Conservation (phyloP, 2,797 vertebrate genomes). For the Diceros bicornis region DNA sequence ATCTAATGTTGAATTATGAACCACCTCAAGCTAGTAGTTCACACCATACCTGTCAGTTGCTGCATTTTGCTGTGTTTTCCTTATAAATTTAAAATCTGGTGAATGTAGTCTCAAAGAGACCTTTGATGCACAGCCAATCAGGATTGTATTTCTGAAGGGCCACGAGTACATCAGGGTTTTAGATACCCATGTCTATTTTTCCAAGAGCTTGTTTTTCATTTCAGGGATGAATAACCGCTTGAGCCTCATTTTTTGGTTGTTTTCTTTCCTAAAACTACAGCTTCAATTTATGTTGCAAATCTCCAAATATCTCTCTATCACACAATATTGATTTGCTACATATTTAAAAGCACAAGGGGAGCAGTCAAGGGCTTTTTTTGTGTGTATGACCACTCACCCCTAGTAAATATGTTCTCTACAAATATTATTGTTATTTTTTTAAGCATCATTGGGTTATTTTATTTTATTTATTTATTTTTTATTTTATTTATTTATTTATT, state of each 20-base stretch:
- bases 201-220: constrained; percentile 31
- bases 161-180: not conserved
- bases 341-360: constrained; percentile 57
- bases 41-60: not conserved
- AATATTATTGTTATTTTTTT: constrained; percentile 6
- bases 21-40: constrained; percentile 33
- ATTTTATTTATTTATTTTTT: no score
- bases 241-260: not conserved
- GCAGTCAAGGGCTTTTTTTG: not conserved
- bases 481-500: no score
- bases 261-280: constrained; percentile 55
- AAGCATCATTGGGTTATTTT: no score
- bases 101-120: constrained; percentile 26
- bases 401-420: constrained; percentile 11
- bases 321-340: constrained; percentile 23
- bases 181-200: constrained; percentile 37
- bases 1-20: constrained; percentile 61
- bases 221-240: constrained; percentile 48
- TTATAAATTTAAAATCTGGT: constrained; percentile 57
- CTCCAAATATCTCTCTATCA: constrained; percentile 47
- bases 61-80: constrained; percentile 58
- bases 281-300: constrained; percentile 72
- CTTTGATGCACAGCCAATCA: not conserved
- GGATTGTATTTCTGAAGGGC: constrained; percentile 23
- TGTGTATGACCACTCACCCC: not conserved